Conservation (phyloP, 2,113 vertebrate species). For the Gorsachius goisagi region DNA sequence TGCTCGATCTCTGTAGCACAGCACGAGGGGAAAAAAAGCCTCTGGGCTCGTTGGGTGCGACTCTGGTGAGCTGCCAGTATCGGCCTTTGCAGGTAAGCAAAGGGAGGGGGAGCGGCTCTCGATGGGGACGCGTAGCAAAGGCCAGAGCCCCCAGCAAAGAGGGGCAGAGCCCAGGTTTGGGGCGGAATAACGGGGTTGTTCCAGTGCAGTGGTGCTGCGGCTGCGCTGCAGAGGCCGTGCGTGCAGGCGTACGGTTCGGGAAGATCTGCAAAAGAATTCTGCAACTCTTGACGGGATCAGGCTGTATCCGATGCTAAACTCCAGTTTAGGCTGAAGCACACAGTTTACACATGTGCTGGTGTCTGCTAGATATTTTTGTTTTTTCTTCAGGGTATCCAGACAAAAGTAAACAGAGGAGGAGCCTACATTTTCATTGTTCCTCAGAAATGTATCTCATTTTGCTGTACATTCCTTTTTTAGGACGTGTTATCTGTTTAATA, state of each 20-base stretch:
- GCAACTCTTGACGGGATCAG: constrained; percentile 27
- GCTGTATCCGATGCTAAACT: constrained; percentile 3
- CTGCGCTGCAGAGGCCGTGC: neutral
- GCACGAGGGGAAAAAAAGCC: neutral
- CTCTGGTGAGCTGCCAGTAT: neutral
- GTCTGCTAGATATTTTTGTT: neutral
- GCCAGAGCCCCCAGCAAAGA: neutral
- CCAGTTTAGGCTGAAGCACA: neutral
- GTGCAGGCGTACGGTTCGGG: neutral
- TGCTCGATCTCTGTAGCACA: constrained; percentile 37
- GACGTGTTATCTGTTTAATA: constrained; percentile 83
- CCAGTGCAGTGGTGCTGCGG: neutral
- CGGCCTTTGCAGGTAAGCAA: neutral
- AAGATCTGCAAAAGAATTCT: constrained; percentile 29
- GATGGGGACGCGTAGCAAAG: neutral
- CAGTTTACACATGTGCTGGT: neutral
- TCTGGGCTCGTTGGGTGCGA: neutral
- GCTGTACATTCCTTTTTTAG: constrained; percentile 83
- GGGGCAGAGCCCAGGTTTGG: neutral
- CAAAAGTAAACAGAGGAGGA: constrained; percentile 67
- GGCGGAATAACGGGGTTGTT: neutral
- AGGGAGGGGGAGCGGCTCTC: neutral
- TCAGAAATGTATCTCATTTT: constrained; percentile 76
- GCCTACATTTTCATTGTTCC: constrained; percentile 70
- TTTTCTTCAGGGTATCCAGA: constrained; percentile 48